Evolutionary conservation across 1,140 invertebrate genomes (phyloP).

Genomic region (Drosophila parabipectinata): DNA sequence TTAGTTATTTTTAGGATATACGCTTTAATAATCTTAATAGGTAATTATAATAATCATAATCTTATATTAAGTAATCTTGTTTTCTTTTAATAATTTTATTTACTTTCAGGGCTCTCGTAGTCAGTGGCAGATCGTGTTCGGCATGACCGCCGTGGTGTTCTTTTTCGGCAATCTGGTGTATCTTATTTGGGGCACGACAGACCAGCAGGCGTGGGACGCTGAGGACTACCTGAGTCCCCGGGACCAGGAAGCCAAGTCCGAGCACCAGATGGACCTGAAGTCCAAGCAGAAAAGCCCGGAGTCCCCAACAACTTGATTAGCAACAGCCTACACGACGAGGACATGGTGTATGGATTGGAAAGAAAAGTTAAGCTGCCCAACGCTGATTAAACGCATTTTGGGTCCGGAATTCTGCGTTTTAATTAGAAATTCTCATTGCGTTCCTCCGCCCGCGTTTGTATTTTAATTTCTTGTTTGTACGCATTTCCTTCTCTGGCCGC

Average conservation of each 20-base stretch:
- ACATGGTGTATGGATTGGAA: constrained; percentile 18
- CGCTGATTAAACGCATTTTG: constrained; percentile 68
- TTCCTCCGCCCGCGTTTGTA: constrained; percentile 45
- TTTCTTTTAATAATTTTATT: constrained; percentile 4
- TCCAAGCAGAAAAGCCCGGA: not conserved
- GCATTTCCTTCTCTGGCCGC: constrained; percentile 38
- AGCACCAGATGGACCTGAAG: constrained; percentile 14
- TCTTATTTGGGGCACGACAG: constrained; percentile 87
- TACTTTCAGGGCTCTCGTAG: constrained; percentile 84
- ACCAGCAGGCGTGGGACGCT: constrained; percentile 88
- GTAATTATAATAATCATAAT: too few species aligned
- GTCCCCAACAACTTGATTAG: constrained; percentile 15
- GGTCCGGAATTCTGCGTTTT: constrained; percentile 52
- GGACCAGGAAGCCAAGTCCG: constrained; percentile 31
- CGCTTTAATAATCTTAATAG: too few species aligned
- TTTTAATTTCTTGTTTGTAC: constrained; percentile 74
- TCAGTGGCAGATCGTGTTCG: constrained; percentile 91
- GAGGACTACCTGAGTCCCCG: constrained; percentile 50
- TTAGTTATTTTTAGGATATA: too few species aligned
- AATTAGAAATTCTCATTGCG: constrained; percentile 78
- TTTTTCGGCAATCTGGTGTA: constrained; percentile 89
- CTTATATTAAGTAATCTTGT: too few species aligned
- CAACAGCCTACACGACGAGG: constrained; percentile 28
- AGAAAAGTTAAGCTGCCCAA: constrained; percentile 25
- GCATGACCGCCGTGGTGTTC: constrained; percentile 88